Percentiles rank a stretch among this genome's conserved stretches.
Conservation (phyloP, 2,113 vertebrate species). For the Actinemys pallida region DNA sequence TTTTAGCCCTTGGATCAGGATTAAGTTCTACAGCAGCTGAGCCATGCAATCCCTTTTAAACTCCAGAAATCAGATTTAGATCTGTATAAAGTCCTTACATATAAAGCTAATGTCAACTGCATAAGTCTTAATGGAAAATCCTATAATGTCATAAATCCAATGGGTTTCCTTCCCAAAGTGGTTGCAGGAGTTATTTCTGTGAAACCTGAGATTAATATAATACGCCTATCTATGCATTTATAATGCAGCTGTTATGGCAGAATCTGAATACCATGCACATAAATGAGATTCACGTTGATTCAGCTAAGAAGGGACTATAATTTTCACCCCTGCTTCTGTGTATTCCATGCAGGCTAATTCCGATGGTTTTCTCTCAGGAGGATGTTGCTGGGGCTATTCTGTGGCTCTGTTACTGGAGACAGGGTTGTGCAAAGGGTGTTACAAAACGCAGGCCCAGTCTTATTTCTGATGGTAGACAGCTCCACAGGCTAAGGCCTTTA, state of each 20-base stretch:
- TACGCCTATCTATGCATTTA: background rate
- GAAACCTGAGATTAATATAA: background rate
- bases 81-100: constrained; percentile 41
- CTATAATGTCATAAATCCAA: constrained; percentile 41
- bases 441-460: rapidly evolving
- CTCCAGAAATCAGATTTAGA: constrained; percentile 58
- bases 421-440: background rate
- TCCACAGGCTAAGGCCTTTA: background rate
- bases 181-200: background rate
- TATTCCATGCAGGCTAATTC: background rate
- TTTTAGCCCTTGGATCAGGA: background rate
- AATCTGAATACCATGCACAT: background rate
- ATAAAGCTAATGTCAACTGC: constrained; percentile 43
- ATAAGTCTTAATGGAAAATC: constrained; percentile 41
- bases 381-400: no score
- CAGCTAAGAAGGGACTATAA: background rate
- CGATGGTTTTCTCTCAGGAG: background rate
- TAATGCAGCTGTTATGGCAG: background rate
- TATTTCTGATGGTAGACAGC: background rate
- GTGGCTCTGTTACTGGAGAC: no score
- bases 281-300: background rate
- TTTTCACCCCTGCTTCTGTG: background rate
- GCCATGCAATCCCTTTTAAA: background rate
- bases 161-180: constrained; percentile 50
- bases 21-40: constrained; percentile 28